Percentiles rank a stretch among this genome's conserved stretches.
phyloP scores from a whole-genome alignment of 2,888 invertebrate genomes.

The Hypercompe scribonia region DNA sequence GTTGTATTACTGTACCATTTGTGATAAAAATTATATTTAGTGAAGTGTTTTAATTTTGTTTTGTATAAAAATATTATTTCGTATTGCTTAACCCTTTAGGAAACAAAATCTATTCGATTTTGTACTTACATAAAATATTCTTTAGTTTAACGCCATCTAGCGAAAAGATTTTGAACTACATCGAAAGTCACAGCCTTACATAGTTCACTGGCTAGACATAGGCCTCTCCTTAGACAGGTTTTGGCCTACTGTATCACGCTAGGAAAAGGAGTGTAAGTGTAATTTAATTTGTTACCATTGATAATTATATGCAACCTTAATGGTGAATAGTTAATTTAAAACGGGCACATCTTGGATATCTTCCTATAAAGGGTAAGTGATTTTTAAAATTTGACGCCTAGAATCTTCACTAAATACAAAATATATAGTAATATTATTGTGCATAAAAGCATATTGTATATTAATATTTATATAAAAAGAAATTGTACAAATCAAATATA shows the following conservation, averaged over 20 bases:
- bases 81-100: conserved; percentile 6
- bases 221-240: no score
- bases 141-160: neutral
- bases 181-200: neutral
- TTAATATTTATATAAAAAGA: conserved; percentile 23
- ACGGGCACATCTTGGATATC: neutral
- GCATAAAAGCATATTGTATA: conserved; percentile 23
- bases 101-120: neutral
- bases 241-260: no score
- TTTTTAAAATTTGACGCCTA: conserved; percentile 1
- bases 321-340: neutral
- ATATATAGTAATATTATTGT: conserved; percentile 47
- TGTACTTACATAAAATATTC: neutral
- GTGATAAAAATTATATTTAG: conserved; percentile 45
- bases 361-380: neutral
- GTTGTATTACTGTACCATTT: conserved; percentile 50
- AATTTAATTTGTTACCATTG: neutral
- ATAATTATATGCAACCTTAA: neutral
- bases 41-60: conserved; percentile 19
- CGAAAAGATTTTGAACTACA: neutral
- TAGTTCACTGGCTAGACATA: no score
- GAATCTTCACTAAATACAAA: conserved; percentile 30
- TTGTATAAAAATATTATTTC: neutral
- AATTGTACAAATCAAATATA: conserved; percentile 44
- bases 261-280: neutral